These are phyloP conservation scores for Enhydra lutris DNA, from an alignment of 2,113 vertebrate species.

Conservation along the genomic window DNA sequence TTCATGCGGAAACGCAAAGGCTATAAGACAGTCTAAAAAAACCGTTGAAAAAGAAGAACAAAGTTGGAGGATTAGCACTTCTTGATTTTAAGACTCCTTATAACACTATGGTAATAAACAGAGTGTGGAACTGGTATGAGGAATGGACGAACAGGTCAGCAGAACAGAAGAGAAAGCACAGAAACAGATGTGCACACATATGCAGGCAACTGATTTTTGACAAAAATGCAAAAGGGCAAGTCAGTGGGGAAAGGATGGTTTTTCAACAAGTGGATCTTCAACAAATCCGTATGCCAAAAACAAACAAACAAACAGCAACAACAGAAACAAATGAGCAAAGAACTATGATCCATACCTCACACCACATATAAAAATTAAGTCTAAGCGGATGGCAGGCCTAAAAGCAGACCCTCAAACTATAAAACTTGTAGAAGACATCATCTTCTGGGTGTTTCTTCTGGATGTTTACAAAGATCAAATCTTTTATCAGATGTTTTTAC, in stretches of 20 bases:
- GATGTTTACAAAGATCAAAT: neutral
- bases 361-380: neutral
- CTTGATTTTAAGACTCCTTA: neutral
- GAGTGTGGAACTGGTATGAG: no score
- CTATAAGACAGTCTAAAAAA: neutral
- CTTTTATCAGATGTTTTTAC: neutral
- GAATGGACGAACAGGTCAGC: neutral
- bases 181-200: neutral
- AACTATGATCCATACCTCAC: neutral
- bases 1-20: neutral
- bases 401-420: no score
- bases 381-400: neutral
- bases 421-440: neutral
- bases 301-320: neutral
- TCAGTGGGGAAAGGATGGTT: neutral
- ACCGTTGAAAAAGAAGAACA: neutral
- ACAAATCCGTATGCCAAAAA: neutral
- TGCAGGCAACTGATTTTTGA: neutral
- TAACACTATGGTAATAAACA: neutral
- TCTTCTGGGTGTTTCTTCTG: neutral
- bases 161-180: no score
- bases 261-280: neutral
- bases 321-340: neutral
- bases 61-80: neutral
- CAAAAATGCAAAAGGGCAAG: neutral